Conservation (phyloP, 2,113 vertebrate species). For the Sterna hirundo region DNA sequence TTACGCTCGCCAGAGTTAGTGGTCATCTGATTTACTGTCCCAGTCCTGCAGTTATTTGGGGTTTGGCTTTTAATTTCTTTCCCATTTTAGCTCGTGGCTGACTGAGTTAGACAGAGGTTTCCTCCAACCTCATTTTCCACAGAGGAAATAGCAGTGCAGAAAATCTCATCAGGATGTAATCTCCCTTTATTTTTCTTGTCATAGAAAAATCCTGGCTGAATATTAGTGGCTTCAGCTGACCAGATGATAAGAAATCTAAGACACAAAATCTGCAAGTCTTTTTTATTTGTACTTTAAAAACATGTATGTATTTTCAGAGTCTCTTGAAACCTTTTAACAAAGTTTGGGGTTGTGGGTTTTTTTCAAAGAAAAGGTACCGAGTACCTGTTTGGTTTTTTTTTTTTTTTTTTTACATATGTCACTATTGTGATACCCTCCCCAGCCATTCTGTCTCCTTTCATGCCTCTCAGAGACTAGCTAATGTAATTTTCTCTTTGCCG, state of each 20-base stretch:
- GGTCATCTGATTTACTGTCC: neutral
- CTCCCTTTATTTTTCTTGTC: constrained; percentile 26
- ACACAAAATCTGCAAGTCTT: neutral
- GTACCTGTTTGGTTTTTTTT: neutral
- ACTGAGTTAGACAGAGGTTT: constrained; percentile 1
- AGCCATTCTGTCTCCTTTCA: neutral
- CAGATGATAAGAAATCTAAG: neutral
- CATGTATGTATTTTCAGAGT: neutral
- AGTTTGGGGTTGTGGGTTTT: neutral
- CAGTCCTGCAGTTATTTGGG: neutral
- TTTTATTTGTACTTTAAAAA: neutral
- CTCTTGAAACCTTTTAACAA: neutral
- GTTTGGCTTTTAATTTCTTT: constrained; percentile 15
- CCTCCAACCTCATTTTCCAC: constrained; percentile 31
- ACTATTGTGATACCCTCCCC: neutral
- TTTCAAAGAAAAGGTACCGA: neutral
- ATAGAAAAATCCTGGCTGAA: neutral
- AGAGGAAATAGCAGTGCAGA: constrained; percentile 26
- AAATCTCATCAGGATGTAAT: neutral
- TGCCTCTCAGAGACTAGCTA: neutral
- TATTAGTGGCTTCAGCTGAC: neutral
- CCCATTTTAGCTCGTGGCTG: neutral
- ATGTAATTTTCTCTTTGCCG: neutral
- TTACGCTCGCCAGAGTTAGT: neutral
- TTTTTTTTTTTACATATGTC: neutral